phyloP scores from a whole-genome alignment of 2,797 vertebrate genomes.

The Moxostoma hubbsi region DNA sequence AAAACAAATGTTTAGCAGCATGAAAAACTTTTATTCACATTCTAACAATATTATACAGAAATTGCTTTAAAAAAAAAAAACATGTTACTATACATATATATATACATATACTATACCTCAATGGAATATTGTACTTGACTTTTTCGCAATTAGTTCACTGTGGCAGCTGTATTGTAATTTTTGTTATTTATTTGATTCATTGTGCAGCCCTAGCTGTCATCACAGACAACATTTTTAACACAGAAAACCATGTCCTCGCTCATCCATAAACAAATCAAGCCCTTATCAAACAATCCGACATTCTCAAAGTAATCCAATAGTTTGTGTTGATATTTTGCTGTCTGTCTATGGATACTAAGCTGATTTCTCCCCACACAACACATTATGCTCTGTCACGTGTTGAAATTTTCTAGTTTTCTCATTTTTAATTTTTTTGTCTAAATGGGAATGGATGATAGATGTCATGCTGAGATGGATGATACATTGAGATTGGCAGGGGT shows the following conservation, averaged over 20 bases:
- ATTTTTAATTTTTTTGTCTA: conserved; percentile 16
- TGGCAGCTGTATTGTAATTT: too few species aligned
- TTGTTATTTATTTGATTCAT: too few species aligned
- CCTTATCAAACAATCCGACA: conserved; percentile 56
- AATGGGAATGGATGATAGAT: conserved; percentile 39
- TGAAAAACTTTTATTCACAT: too few species aligned
- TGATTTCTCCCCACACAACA: conserved; percentile 29
- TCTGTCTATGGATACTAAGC: background rate
- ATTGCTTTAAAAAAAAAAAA: too few species aligned
- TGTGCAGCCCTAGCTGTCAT: too few species aligned
- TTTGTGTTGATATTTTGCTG: conserved; percentile 28
- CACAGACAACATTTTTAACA: conserved; percentile 63
- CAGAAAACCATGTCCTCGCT: conserved; percentile 60
- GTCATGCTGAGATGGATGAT: conserved; percentile 17
- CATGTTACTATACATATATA: too few species aligned
- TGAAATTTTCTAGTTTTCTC: conserved; percentile 6
- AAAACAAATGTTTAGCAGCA: too few species aligned
- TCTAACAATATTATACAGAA: too few species aligned
- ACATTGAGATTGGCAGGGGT: conserved; percentile 10
- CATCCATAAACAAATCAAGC: conserved; percentile 57
- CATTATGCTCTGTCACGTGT: conserved; percentile 5
- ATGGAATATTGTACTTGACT: too few species aligned
- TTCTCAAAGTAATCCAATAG: conserved; percentile 52
- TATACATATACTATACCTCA: too few species aligned
- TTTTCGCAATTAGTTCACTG: too few species aligned